Evolutionary conservation across 30 jellyfish, hydroid and myxozoan species (phyloP), one percentile per base, ranked within the genome.

Genomic region (Nemopilema nomurai): DNA sequence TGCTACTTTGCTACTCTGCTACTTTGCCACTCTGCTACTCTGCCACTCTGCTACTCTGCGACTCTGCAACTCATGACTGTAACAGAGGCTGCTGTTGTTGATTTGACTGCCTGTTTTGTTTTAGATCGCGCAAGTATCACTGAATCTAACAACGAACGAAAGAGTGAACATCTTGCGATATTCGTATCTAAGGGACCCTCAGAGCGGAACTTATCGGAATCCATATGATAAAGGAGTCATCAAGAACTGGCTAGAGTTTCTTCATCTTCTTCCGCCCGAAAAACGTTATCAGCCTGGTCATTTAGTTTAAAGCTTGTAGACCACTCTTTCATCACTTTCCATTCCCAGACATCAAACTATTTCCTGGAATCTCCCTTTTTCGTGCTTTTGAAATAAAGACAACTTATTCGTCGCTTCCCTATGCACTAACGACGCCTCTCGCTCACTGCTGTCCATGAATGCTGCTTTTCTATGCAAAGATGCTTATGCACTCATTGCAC

Each of bases 211-310:
- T 1, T 92, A 77, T 78, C 82, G 63, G 24, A 92, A 92, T 67
- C 98, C 97, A 7, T 92, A 41, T 49, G 96, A 92, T 68, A 77
- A 89, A 26, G 98, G 98, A 17, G 90, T 92, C 24, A 32, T 92
- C 49, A 82, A 71, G 67, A 92, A 92, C 65, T 92, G 98, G 98
- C 63, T 82, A 28, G 98, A 92, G 62, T 92, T 74, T 71, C 70
- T 92, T 50, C 92, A 92, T 74, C 53, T 87, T 33, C 66, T 92
- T 13, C 96, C 98, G 8, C 33, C 97, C 0, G 82, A 31, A 20
- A 62, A 51, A 65, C 31, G 31, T 4, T 52, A 50, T 13, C 50
- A n/a, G n/a, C n/a, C n/a, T n/a, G n/a, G n/a, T n/a, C n/a, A n/a
- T n/a, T n/a, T n/a, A n/a, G 90, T 82, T 28, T 82, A 67, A 52